phyloP scores from a whole-genome alignment of 2,888 invertebrate genomes.

The Pseudococcus viburni region DNA sequence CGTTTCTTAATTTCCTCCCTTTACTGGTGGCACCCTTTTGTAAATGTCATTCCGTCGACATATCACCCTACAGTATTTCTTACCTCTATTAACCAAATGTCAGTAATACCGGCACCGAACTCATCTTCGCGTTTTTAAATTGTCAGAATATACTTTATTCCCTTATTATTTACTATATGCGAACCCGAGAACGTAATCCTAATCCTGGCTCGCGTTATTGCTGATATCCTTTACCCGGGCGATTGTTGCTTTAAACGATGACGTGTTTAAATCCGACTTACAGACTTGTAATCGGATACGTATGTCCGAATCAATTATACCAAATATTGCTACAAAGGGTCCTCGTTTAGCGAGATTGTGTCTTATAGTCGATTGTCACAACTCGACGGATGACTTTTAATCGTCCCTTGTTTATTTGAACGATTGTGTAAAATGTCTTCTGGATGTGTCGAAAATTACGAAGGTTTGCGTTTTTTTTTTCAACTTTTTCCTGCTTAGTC shows the following conservation, averaged over 20 bases:
- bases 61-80: slow-evolving; percentile 65
- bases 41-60: slow-evolving; percentile 65
- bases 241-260: slow-evolving; percentile 32
- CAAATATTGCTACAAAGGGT: background rate
- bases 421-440: background rate
- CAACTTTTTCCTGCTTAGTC: too few species aligned
- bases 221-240: background rate
- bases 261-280: slow-evolving; percentile 40
- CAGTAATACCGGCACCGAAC: slow-evolving; percentile 65
- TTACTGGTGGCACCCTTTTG: slow-evolving; percentile 61
- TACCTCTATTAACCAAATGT: slow-evolving; percentile 67
- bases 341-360: background rate
- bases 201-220: slow-evolving; percentile 26
- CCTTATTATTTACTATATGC: slow-evolving; percentile 40
- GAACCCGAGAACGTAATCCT: background rate
- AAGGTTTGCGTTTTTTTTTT: too few species aligned
- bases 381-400: background rate
- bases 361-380: background rate
- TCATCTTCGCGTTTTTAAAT: slow-evolving; percentile 65
- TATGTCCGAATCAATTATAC: slow-evolving; percentile 42
- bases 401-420: background rate
- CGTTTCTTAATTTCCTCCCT: slow-evolving; percentile 63
- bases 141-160: slow-evolving; percentile 60
- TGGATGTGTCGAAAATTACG: background rate
- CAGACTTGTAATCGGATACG: slow-evolving; percentile 29